Base-by-base conservation (phyloP, 2,797 vertebrate genomes). In the Leptoclinus maculatus region DNA sequence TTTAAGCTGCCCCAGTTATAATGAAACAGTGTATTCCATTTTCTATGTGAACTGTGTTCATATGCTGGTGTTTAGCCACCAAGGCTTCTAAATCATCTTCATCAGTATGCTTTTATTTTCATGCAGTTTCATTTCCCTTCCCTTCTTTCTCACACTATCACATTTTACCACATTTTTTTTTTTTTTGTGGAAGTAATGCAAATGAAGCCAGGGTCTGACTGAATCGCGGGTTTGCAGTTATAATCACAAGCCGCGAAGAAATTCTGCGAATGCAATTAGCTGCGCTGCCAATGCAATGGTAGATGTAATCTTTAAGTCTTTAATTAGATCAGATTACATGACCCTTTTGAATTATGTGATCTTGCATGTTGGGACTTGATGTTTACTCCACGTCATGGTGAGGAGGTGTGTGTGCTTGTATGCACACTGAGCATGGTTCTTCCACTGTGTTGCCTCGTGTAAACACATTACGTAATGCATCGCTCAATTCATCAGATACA, bases 251-350 rank as follows among this genome's bases (percentile, higher is more conserved):
- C 60, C 1, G 38, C 65, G 59, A 79, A 83, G 32, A 51, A 80
- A 78, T 80, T 65, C 39, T 79, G 71, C 32, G 65, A 88, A 81
- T 83, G 68, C 67, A 78, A 78, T 87, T 80, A 73, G 80, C 62
- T 57, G 25, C 45, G 45, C 75, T 70, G 85, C 65, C 71, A 71
- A 12, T 84, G 76, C 76, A 85, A 62, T 80, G 51, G 67, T 66
- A 63, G 79, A 64, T 83, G 47, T 38, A 70, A 87, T 88, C 79
- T 85, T 65, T 80, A 78, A 67, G 70, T 83, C 71, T 87, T 80
- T 88, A 87, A 88, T 85, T 86, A 85, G 73, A 90, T 82, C 77
- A 85, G 83, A 88, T 87, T 83, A 71, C 65, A 39, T 23, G 65
- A 77, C 79, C 78, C 45, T 69, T 69, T 88, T 82, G 68, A 84